Evolutionary conservation across 2,888 invertebrate species (phyloP).

Genomic region (Crossocerus cetratus): DNA sequence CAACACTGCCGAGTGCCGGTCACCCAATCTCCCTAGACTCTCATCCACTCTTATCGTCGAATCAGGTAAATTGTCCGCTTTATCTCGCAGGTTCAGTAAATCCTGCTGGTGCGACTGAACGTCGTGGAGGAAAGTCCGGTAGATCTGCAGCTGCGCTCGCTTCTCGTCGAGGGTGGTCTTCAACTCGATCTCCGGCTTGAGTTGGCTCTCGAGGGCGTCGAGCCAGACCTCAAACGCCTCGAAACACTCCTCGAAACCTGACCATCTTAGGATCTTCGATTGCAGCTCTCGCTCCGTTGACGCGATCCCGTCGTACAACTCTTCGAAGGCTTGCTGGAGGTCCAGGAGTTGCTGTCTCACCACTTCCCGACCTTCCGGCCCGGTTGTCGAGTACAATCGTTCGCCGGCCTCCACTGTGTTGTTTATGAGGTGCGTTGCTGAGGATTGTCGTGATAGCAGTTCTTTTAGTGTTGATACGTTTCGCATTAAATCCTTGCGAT

Average conservation of each 20-base stretch:
- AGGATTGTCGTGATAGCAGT: conserved; percentile 85
- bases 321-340: conserved; percentile 89
- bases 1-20: conserved; percentile 85
- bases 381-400: conserved; percentile 90
- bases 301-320: conserved; percentile 88
- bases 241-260: conserved; percentile 91
- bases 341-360: conserved; percentile 90
- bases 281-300: conserved; percentile 89
- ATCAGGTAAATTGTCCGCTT: conserved; percentile 88
- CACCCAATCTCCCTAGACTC: conserved; percentile 82
- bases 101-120: conserved; percentile 91
- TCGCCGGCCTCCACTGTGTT: conserved; percentile 92
- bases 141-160: conserved; percentile 90
- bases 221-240: conserved; percentile 90
- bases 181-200: conserved; percentile 88
- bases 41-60: conserved; percentile 86
- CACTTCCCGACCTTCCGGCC: conserved; percentile 90
- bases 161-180: conserved; percentile 95
- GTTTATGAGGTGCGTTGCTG: conserved; percentile 87
- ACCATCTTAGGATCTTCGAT: conserved; percentile 91
- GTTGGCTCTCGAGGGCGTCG: conserved; percentile 84
- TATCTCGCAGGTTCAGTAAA: conserved; percentile 88
- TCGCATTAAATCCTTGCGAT: conserved; percentile 84
- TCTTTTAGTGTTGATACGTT: conserved; percentile 86
- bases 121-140: conserved; percentile 89